Base-by-base conservation (phyloP, 1,140 invertebrate species). In the Nebria ingens region DNA sequence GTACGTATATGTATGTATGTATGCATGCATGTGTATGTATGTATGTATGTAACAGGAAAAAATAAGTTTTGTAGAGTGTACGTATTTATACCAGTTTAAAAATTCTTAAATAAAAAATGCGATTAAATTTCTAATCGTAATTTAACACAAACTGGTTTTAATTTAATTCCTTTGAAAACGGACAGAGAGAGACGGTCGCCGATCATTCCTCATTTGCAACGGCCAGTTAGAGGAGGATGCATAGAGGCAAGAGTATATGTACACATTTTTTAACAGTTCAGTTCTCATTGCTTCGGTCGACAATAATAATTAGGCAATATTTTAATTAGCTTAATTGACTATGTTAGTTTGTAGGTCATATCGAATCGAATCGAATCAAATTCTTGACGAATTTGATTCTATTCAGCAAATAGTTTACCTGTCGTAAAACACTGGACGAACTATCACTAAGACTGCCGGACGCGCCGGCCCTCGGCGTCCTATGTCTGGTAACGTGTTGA, bases 361-460 rank as follows among this genome's bases (percentile, higher is more conserved):
- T n/a, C n/a, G n/a, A n/a, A n/a, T n/a, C n/a, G n/a, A n/a, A n/a
- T n/a, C n/a, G n/a, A n/a, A n/a, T n/a, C n/a, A n/a, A n/a, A n/a
- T n/a, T n/a, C n/a, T n/a, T n/a, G n/a, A n/a, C n/a, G n/a, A n/a
- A n/a, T n/a, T n/a, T n/a, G n/a, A n/a, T n/a, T n/a, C n/a, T n/a
- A n/a, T n/a, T n/a, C n/a, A n/a, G n/a, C n/a, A n/a, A n/a, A 11
- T 45, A 45, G 15, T 63, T 57, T 60, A 71, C 70, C 69, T 72
- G 70, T 63, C 68, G 68, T 61, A 70, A 67, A 58, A 71, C 68
- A 66, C 70, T 72, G 62, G 68, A 71, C 55, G 70, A 72, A 58
- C 70, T 71, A 61, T 71, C 70, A 59, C 68, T 70, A 58, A 71
- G 67, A 58, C 69, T 72, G 57, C 70, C 69, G 29, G 70, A 70